These are phyloP conservation scores for Typhlichthys subterraneus DNA, from an alignment of 2,797 vertebrate genomes.

Conservation along the genomic window DNA sequence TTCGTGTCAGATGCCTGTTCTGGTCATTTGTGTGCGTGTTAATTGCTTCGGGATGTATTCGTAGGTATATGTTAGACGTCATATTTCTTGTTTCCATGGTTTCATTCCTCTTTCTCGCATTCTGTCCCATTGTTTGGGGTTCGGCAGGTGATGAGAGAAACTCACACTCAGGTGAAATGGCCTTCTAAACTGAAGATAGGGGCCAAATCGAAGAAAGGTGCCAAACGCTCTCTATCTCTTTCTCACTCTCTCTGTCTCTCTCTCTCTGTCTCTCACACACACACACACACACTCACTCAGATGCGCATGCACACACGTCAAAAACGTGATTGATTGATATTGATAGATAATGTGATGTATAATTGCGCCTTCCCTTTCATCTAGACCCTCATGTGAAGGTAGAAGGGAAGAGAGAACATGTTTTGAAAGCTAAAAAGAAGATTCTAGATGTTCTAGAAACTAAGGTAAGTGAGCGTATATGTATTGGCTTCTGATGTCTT, in stretches of 20 bases:
- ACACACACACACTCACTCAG: too few species aligned
- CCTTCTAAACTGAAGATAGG: conserved; percentile 85
- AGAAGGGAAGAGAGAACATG: conserved; percentile 74
- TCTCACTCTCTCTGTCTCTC: neutral
- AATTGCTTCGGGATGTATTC: conserved; percentile 33
- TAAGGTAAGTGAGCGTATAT: conserved; percentile 61
- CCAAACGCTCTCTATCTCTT: conserved; percentile 5
- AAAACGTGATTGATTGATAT: too few species aligned
- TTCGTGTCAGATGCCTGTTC: conserved; percentile 32
- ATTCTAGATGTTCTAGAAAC: conserved; percentile 82
- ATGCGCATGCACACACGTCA: too few species aligned
- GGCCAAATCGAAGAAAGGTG: conserved; percentile 86
- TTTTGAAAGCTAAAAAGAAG: conserved; percentile 78
- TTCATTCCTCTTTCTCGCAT: conserved; percentile 28
- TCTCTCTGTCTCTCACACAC: too few species aligned
- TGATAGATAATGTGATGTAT: neutral
- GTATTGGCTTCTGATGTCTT: too few species aligned
- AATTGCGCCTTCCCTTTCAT: conserved; percentile 7
- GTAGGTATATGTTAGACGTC: neutral
- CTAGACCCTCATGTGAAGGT: conserved; percentile 85
- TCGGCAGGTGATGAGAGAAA: conserved; percentile 81
- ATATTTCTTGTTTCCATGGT: conserved; percentile 14
- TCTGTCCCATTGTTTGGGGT: conserved; percentile 31
- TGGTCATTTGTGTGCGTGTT: conserved; percentile 17
- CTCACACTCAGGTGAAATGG: conserved; percentile 85